A percentile compares a stretch with the other conserved stretches of the same genome.
Conservation (phyloP, 2,888 invertebrate species). For the Epistrophe eligans region DNA sequence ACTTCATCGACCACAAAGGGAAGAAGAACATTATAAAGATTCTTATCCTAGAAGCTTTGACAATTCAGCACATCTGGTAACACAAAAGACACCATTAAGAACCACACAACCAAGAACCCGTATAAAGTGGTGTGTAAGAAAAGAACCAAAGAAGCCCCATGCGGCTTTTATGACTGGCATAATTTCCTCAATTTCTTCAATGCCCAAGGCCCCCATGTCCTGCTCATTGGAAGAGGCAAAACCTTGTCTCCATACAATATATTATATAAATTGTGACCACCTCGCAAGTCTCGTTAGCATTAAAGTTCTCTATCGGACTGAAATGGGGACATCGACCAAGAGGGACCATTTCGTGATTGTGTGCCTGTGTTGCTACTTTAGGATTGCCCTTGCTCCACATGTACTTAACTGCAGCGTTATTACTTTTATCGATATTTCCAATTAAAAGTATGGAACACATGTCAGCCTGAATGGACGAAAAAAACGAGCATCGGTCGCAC, state of each 20-base stretch:
- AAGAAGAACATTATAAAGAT: constrained; percentile 59
- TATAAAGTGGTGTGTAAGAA: background rate
- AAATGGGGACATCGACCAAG: constrained; percentile 63
- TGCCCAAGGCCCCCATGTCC: constrained; percentile 56
- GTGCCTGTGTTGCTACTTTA: constrained; percentile 56
- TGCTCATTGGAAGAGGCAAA: constrained; percentile 7
- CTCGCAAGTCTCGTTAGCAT: constrained; percentile 63
- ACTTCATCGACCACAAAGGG: constrained; percentile 32
- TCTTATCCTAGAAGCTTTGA: constrained; percentile 57
- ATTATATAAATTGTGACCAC: constrained; percentile 9
- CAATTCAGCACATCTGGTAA: constrained; percentile 70
- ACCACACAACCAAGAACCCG: constrained; percentile 37
- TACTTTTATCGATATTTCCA: constrained; percentile 75
- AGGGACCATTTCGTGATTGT: constrained; percentile 58
- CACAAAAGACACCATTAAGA: constrained; percentile 48
- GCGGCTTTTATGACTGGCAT: constrained; percentile 70
- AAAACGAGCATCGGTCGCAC: background rate
- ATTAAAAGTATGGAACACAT: constrained; percentile 71
- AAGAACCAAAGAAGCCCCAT: constrained; percentile 52
- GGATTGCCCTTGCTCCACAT: constrained; percentile 72
- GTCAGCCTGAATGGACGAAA: constrained; percentile 57
- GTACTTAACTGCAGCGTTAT: constrained; percentile 73
- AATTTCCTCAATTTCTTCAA: constrained; percentile 67
- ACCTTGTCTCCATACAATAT: background rate
- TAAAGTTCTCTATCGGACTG: constrained; percentile 41